Base-by-base conservation (phyloP, 2,888 invertebrate genomes). In the Dinocampus coccinellae region DNA sequence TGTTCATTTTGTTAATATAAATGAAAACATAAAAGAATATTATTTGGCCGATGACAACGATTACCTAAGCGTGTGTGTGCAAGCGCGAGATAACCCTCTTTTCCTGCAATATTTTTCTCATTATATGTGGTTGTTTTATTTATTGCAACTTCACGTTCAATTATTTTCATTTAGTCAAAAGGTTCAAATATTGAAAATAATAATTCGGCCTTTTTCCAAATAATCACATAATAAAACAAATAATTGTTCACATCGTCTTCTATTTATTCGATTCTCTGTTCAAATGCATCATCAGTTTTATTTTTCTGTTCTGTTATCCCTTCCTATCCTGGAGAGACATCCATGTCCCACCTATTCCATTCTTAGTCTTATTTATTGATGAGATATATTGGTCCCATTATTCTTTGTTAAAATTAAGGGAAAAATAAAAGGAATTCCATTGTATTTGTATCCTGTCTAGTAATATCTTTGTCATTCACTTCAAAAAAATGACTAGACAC, bases 1-100 rank as follows among this genome's bases (percentile, higher is more conserved):
- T 33, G 52, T n/a, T n/a, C n/a, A n/a, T 36, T 9, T 3, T 47
- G 33, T 39, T 22, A 16, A 13, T 58, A 1, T 3, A 33, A 57
- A 22, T n/a, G 29, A 66, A 69, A 53, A 9, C 20, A 11, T 34
- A 36, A n/a, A n/a, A n/a, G n/a, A n/a, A n/a, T n/a, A n/a, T n/a
- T 91, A 0, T 94, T 94, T 1, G 93, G 92, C 74, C 97, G 90
- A 81, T 94, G 92, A 58, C 93, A 92, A 22, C 97, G 90, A 84
- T 94, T 93, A 7, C 94, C 94, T 9, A 96, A 90, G 70, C 97
- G 91, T 0, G 95, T 95, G 85, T 97, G 94, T 6, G 95, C 94
- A 70, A 97, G 88, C 7, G 94, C 95, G 81, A 94, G 90, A 76
- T 93, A 94, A 0, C 93, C 92, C 88, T 96, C 94, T 81, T 97